Evolutionary conservation across 2,113 vertebrate species (phyloP).

Genomic region (Scalopus aquaticus): DNA sequence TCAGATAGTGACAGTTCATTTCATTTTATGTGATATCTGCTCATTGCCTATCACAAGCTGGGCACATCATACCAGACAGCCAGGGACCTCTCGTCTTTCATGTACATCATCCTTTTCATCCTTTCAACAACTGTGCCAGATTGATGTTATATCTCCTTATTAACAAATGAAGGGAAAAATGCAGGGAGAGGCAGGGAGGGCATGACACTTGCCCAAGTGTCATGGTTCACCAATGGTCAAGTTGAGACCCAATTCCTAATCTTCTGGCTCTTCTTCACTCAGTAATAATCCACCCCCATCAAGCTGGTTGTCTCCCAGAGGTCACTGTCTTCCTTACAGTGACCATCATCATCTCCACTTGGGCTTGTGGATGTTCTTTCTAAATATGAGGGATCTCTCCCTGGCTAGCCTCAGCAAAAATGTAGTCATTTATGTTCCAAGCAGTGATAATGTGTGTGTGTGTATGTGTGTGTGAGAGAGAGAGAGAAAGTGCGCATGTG

Average conservation of each 20-base stretch:
- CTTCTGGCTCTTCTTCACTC: neutral
- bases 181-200: neutral
- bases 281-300: neutral
- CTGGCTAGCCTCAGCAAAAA: neutral
- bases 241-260: neutral
- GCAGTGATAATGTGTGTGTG: neutral
- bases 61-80: neutral
- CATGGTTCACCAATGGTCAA: neutral
- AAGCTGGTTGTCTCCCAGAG: neutral
- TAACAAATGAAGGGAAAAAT: neutral
- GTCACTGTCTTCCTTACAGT: neutral
- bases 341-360: too few species aligned
- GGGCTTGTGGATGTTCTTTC: neutral
- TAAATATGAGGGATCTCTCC: neutral
- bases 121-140: neutral
- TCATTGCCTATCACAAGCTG: neutral
- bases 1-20: neutral
- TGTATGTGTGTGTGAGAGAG: too few species aligned
- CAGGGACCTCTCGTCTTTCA: neutral
- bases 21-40: neutral
- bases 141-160: neutral
- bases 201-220: neutral
- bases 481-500: too few species aligned
- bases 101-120: neutral
- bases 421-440: neutral